Evolutionary conservation across 2,113 vertebrate species (phyloP).

Genomic region (Cheirogaleus medius): DNA sequence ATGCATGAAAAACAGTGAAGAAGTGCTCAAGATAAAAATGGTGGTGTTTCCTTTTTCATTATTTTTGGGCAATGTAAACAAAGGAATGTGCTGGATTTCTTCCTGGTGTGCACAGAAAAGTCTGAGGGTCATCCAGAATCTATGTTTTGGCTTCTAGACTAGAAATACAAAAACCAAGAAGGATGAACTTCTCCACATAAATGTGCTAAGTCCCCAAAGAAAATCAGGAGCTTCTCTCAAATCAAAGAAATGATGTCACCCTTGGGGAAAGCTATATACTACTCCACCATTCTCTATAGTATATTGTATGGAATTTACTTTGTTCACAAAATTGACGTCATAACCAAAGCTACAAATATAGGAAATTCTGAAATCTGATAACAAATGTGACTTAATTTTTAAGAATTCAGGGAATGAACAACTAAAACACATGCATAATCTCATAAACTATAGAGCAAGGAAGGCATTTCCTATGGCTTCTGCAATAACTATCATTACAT

Average conservation of each 20-base stretch:
- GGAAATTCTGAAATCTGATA: not conserved
- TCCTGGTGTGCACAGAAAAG: not conserved
- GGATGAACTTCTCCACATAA: not conserved
- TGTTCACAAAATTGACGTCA: not conserved
- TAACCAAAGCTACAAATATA: not conserved
- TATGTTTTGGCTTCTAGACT: not conserved
- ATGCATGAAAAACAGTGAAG: not conserved
- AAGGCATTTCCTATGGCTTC: not conserved
- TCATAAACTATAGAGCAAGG: not conserved
- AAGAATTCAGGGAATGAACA: not conserved
- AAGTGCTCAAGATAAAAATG: not conserved
- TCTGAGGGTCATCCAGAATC: not conserved
- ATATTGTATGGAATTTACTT: not conserved
- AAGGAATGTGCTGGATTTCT: not conserved
- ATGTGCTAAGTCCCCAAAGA: not conserved
- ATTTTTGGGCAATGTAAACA: not conserved
- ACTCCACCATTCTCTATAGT: not conserved
- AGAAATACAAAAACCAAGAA: not conserved
- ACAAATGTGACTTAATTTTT: not conserved
- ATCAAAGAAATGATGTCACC: not conserved
- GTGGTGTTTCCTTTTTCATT: not conserved
- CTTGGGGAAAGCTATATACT: not conserved
- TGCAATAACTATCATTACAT: not conserved
- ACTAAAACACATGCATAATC: not conserved
- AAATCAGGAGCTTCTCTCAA: not conserved